A percentile compares a stretch with the other conserved stretches of the same genome.
phyloP scores from a whole-genome alignment of 2,113 vertebrate species.

The Nematolebias whitei region DNA sequence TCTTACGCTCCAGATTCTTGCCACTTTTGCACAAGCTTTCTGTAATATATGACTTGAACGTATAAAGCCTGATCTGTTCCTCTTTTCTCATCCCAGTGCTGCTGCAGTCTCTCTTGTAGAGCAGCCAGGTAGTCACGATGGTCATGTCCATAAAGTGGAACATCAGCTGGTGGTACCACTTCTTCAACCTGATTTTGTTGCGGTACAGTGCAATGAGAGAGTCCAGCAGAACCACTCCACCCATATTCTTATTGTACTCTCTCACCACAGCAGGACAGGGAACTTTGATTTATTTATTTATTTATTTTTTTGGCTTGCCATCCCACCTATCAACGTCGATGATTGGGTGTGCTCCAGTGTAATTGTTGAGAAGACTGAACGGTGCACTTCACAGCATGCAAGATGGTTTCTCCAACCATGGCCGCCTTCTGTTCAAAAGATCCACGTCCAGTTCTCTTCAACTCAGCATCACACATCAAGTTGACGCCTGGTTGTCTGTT shows the following conservation, averaged over 20 bases:
- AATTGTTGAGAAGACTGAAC: background rate
- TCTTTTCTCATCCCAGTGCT: too few relatives aligned
- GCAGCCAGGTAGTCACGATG: too few relatives aligned
- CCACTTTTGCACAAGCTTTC: too few relatives aligned
- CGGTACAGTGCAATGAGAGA: constrained; percentile 18
- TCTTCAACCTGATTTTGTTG: too few relatives aligned
- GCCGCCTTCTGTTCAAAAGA: constrained; percentile 1
- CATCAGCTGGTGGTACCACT: too few relatives aligned
- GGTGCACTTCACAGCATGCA: constrained; percentile 11
- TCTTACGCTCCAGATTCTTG: too few relatives aligned
- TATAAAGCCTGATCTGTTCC: too few relatives aligned
- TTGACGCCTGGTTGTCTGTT: constrained; percentile 17
- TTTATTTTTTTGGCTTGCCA: background rate
- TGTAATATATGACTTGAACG: too few relatives aligned
- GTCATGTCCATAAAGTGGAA: too few relatives aligned
- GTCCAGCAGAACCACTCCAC: constrained; percentile 16
- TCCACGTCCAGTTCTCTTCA: background rate
- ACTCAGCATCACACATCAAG: background rate
- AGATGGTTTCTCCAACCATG: constrained; percentile 14
- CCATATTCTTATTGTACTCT: constrained; percentile 14
- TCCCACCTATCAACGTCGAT: background rate
- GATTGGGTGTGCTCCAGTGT: background rate
- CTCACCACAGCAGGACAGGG: constrained; percentile 12
- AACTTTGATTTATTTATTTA: constrained; percentile 16
- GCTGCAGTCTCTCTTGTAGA: too few relatives aligned